These are phyloP conservation scores for Lasioglossum pauxillum DNA, from an alignment of 2,888 invertebrate species.

Conservation along the genomic window DNA sequence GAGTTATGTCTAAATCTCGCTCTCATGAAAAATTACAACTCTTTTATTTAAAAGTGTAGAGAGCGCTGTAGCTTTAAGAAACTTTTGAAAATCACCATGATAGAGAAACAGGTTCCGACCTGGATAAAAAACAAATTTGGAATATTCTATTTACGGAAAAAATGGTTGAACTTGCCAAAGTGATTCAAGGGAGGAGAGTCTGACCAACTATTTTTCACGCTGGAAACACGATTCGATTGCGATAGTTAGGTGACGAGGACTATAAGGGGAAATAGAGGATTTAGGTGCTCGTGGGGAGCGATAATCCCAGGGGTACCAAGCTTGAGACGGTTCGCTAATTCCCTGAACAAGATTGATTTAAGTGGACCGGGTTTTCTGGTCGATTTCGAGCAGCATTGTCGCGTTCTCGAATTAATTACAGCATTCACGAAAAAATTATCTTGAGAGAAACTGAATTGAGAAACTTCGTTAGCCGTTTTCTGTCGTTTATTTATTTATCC, in stretches of 20 bases:
- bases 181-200: not conserved
- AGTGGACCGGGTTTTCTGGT: conserved; percentile 49
- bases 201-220: not conserved
- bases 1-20: no score
- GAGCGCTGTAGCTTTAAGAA: no score
- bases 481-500: not conserved
- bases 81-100: no score
- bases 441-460: not conserved
- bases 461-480: no score
- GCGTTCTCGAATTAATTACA: not conserved
- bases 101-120: no score
- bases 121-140: no score
- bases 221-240: not conserved
- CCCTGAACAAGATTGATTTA: conserved; percentile 77
- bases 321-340: conserved; percentile 64
- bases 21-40: no score
- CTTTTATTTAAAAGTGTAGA: no score
- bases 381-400: conserved; percentile 25
- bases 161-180: not conserved
- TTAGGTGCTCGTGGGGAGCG: conserved; percentile 52
- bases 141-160: no score
- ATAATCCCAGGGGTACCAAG: conserved; percentile 41
- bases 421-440: not conserved
- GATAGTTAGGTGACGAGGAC: conserved; percentile 14
- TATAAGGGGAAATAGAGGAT: conserved; percentile 51